These are phyloP conservation scores for Anodontia alba DNA, from an alignment of 2,888 invertebrate genomes.

Conservation along the genomic window DNA sequence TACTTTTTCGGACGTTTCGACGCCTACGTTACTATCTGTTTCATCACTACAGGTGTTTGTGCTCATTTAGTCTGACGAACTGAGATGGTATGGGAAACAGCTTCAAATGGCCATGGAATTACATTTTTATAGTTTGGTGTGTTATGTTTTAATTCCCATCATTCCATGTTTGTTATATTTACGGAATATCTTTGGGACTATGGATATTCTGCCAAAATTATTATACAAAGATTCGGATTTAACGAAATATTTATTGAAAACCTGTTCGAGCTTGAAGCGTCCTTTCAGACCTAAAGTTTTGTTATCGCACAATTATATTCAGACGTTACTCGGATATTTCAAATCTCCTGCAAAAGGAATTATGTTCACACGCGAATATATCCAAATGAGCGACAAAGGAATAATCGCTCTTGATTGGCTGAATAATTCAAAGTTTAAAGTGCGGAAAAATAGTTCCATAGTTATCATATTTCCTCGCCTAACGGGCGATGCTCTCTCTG, in stretches of 20 bases:
- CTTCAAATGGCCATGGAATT: too few species aligned
- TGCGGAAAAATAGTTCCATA: constrained; percentile 63
- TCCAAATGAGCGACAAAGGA: constrained; percentile 80
- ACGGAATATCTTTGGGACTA: neutral
- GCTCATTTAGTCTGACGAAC: too few species aligned
- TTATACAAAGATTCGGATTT: constrained; percentile 78
- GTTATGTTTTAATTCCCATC: too few species aligned
- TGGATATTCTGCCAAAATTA: constrained; percentile 63
- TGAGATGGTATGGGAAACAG: too few species aligned
- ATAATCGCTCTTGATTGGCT: constrained; percentile 82
- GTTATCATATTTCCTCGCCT: constrained; percentile 77
- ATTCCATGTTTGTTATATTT: neutral
- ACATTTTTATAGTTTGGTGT: too few species aligned
- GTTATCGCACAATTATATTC: constrained; percentile 72
- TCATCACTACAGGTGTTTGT: too few species aligned
- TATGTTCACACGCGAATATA: constrained; percentile 76
- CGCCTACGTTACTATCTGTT: too few species aligned
- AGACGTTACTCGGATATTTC: constrained; percentile 72
- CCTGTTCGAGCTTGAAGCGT: constrained; percentile 66
- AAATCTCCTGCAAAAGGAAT: constrained; percentile 47
- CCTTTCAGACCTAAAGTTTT: constrained; percentile 73
- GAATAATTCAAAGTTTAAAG: constrained; percentile 45
- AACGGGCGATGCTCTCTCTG: constrained; percentile 71
- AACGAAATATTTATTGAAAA: constrained; percentile 72
- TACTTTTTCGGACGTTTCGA: too few species aligned